Conservation (phyloP, 2,113 vertebrate genomes). For the Corythornis madagascariensis region DNA sequence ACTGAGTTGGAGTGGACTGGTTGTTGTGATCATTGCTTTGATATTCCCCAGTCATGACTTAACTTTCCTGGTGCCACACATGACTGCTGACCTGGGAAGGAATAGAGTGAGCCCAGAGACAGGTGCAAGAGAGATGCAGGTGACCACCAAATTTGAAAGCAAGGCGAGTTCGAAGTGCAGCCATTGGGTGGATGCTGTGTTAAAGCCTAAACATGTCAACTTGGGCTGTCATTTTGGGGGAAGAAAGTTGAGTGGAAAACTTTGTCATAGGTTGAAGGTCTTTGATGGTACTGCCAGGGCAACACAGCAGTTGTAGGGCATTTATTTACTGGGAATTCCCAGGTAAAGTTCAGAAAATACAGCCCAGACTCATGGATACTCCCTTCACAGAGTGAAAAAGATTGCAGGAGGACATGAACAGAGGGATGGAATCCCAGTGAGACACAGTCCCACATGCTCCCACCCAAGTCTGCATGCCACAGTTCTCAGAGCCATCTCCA, state of each 20-base stretch:
- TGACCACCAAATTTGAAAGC: neutral
- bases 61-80: neutral
- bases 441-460: neutral
- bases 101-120: neutral
- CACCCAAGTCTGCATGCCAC: neutral
- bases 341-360: neutral
- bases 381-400: neutral
- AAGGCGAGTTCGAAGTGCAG: neutral
- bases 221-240: neutral
- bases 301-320: neutral
- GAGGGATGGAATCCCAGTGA: neutral
- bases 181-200: neutral
- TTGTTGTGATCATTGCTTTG: accelerated
- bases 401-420: neutral
- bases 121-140: neutral
- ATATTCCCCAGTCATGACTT: neutral
- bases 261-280: neutral
- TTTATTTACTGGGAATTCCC: neutral
- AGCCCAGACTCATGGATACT: accelerated
- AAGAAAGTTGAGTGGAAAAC: neutral
- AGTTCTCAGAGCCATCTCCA: neutral
- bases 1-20: neutral
- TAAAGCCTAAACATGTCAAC: neutral
- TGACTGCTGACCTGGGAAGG: neutral
- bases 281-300: neutral